A percentile compares a stretch with the other conserved stretches of the same genome.
phyloP scores from a whole-genome alignment of 2,113 vertebrate species.

The Phoenicopterus ruber region DNA sequence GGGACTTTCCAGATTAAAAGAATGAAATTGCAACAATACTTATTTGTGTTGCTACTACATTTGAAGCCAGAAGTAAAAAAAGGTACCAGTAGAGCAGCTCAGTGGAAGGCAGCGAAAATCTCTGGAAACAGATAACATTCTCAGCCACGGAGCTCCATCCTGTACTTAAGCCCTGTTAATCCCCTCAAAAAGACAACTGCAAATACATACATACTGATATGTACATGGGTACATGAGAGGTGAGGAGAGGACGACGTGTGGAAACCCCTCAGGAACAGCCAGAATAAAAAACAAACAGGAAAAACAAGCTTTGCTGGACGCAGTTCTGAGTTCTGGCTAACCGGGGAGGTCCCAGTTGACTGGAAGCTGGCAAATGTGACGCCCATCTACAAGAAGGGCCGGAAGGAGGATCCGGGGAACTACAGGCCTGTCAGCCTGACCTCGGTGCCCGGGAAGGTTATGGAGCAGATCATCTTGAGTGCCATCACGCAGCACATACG shows the following conservation, averaged over 20 bases:
- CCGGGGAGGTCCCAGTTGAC: too few relatives aligned
- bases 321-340: too few relatives aligned
- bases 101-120: constrained; percentile 10
- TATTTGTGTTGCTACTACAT: constrained; percentile 9
- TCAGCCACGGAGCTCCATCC: background rate
- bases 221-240: background rate
- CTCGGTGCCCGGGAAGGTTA: too few relatives aligned
- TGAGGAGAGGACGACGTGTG: background rate
- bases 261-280: background rate
- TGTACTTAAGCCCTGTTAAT: background rate
- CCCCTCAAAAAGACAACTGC: background rate
- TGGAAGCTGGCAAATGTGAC: too few relatives aligned
- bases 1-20: background rate
- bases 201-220: background rate
- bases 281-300: background rate
- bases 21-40: background rate
- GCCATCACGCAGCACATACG: too few relatives aligned
- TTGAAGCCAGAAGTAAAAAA: background rate
- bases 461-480: too few relatives aligned
- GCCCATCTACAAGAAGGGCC: too few relatives aligned
- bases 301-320: background rate
- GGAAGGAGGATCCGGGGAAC: too few relatives aligned
- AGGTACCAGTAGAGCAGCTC: background rate
- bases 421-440: too few relatives aligned
- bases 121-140: constrained; percentile 35